A percentile compares a stretch with the other conserved stretches of the same genome.
These are phyloP conservation scores for Spinus pinus DNA, from an alignment of 2,797 vertebrate species.

Conservation along the genomic window DNA sequence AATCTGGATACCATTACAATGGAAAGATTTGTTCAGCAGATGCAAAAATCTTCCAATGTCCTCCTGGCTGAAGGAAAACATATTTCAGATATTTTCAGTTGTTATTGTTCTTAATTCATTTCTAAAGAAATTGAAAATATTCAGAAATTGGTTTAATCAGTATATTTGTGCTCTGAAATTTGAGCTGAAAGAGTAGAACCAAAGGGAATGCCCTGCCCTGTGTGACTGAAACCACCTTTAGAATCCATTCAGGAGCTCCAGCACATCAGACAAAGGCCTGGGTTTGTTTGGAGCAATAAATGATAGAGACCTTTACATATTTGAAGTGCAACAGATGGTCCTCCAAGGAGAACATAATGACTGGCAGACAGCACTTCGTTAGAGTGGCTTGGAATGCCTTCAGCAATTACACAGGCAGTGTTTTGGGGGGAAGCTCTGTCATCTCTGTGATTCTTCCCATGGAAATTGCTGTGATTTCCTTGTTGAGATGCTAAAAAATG, in stretches of 20 bases:
- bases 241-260: background rate
- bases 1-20: background rate
- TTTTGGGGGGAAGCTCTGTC: conserved; percentile 21
- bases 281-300: conserved; percentile 46
- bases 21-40: background rate
- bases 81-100: background rate
- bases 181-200: background rate
- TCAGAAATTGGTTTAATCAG: background rate
- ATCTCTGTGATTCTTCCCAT: background rate
- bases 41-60: background rate
- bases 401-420: conserved; percentile 45
- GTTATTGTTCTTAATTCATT: background rate
- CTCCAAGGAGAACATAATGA: conserved; percentile 54
- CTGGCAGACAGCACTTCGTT: conserved; percentile 61
- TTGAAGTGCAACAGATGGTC: conserved; percentile 66
- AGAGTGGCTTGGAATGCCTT: conserved; percentile 48
- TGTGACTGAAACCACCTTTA: background rate
- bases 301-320: conserved; percentile 39
- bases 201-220: background rate
- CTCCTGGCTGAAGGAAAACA: background rate
- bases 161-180: background rate
- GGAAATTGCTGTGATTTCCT: background rate
- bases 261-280: background rate
- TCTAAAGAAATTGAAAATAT: background rate
- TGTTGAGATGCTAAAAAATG: background rate